Base-by-base conservation (phyloP, 2,797 vertebrate species). In the Dryobates pubescens region DNA sequence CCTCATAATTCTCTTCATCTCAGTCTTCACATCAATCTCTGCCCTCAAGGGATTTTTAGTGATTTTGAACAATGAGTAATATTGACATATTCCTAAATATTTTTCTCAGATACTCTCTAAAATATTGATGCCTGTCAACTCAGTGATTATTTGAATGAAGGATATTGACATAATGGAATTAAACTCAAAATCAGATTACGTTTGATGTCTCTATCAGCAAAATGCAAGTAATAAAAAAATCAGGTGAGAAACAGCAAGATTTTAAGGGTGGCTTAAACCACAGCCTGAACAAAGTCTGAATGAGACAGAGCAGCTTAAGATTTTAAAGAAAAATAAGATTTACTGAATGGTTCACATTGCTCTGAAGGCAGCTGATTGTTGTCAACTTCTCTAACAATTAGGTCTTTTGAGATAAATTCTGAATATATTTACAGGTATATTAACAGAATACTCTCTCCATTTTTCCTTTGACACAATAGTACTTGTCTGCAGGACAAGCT, bases 111-210 rank as follows among this genome's bases (percentile, higher is more conserved):
- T 76, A 41, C 45, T 89, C 81, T 63, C 38, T 79, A 63, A 91
- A 61, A 91, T 93, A 90, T 67, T 92, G 67, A 88, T 67, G 57
- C 5, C 32, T 89, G 67, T 82, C 57, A 86, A n/a, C 27, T 75
- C 57, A 26, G 29, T 70, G 56, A 81, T 65, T 89, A 86, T 88
- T 91, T 88, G 62, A 86, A 92, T 82, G 54, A 85, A 59, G 10
- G 9, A 45, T 81, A 83, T 69, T 10, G 51, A 51, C 71, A 56
- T 68, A 80, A 69, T 77, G 65, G 51, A 74, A 82, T 91, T 81
- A 73, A 91, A 81, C 9, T 78, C 23, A 68, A 71, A 90, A 69
- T 58, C 26, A 61, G 34, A 79, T 65, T 61, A 71, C 29, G 43
- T 58, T 82, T 77, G 54, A 77, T 15, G 17, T 41, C 26, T 56